These are phyloP conservation scores for Otolemur crassicaudatus DNA, from an alignment of 2,797 vertebrate genomes.

Conservation along the genomic window DNA sequence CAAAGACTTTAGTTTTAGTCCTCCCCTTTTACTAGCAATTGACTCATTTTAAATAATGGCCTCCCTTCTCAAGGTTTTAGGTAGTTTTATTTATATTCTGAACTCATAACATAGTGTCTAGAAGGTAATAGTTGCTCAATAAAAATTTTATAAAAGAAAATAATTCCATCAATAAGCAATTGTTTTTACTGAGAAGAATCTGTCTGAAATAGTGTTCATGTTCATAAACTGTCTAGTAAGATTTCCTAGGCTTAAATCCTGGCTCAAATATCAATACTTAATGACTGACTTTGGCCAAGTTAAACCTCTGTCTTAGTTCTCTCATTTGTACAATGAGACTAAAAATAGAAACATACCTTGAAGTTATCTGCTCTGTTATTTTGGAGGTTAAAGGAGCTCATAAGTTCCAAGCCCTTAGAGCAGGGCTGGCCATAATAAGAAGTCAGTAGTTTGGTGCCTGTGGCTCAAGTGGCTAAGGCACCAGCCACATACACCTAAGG, in stretches of 20 bases:
- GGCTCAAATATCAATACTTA: not conserved
- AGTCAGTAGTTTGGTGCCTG: not conserved
- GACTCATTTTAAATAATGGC: not conserved
- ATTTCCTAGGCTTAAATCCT: slow-evolving; percentile 61
- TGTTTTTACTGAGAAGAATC: not conserved
- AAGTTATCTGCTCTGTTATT: rapidly evolving
- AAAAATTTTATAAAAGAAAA: not conserved
- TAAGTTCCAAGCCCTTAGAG: not conserved
- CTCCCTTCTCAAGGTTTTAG: not conserved
- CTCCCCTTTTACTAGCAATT: not conserved
- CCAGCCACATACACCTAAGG: too few relatives aligned
- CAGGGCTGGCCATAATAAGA: not conserved
- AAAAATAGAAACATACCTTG: not conserved
- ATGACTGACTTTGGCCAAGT: slow-evolving; percentile 48
- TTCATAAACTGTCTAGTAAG: not conserved
- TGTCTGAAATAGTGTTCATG: not conserved
- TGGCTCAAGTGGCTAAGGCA: too few relatives aligned
- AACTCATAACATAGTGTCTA: not conserved
- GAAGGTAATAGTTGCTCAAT: not conserved
- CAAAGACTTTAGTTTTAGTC: not conserved
- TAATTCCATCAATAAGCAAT: not conserved
- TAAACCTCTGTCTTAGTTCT: slow-evolving; percentile 20
- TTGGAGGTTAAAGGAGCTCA: not conserved
- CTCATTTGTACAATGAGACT: not conserved
- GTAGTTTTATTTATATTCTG: not conserved